Conservation (phyloP, 2,888 invertebrate species). For the Ephialtes manifestator region DNA sequence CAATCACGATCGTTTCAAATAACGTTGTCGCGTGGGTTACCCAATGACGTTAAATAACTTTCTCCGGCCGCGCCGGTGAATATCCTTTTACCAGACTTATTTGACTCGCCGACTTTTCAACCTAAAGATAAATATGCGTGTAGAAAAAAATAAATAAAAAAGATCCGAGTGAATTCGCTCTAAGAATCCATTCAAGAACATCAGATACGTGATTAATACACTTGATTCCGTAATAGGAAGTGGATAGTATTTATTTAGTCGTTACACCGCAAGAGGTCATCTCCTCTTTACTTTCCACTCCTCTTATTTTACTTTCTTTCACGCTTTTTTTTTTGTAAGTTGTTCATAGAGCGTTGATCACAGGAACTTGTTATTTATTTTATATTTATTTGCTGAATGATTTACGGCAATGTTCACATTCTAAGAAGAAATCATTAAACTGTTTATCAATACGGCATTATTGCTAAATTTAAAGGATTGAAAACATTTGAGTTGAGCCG, state of each 20-base stretch:
- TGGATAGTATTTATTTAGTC: neutral
- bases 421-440: too few species aligned
- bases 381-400: too few species aligned
- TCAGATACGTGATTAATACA: neutral
- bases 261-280: neutral
- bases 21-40: constrained; percentile 57
- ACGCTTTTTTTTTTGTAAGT: too few species aligned
- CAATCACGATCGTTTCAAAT: constrained; percentile 60
- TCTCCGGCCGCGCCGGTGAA: constrained; percentile 56
- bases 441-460: too few species aligned
- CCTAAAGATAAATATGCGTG: constrained; percentile 23
- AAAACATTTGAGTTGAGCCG: too few species aligned
- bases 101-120: constrained; percentile 35
- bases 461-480: too few species aligned
- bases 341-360: too few species aligned
- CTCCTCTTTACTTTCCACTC: too few species aligned
- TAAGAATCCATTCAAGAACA: constrained; percentile 2
- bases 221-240: neutral
- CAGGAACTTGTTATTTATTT: too few species aligned
- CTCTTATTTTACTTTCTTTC: too few species aligned
- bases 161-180: neutral
- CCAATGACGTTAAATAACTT: constrained; percentile 70
- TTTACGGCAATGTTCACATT: too few species aligned
- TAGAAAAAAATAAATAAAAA: neutral
- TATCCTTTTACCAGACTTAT: constrained; percentile 51